Base-by-base conservation (phyloP, 2,888 invertebrate genomes). In the Drosophila pseudotakahashii region DNA sequence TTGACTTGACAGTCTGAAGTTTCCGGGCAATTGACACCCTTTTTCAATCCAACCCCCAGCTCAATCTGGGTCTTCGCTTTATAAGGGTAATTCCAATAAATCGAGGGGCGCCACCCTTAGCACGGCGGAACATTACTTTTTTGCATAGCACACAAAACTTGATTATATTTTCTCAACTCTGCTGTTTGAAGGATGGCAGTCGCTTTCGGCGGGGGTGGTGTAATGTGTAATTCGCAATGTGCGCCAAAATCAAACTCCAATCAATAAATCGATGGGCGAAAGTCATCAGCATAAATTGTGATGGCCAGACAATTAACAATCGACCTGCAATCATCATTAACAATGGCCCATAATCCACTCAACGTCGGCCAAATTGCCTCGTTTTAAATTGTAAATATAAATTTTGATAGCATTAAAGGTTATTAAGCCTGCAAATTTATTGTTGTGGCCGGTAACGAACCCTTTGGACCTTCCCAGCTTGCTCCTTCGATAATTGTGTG, bases 21-120 rank as follows among this genome's bases (percentile, higher is more conserved):
- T 88, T 82, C 69, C 75, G 76, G 74, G 80, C 88, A 84, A 88
- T 88, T 87, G 85, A 86, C 85, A 86, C 85, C 87, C 85, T 88
- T 77, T 86, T 81, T 36, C 75, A 74, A 76, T 64, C 19, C 19
- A 19, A 19, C 66, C 73, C 62, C 58, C 41, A 11, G 19, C 14
- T n/a, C 42, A 26, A 54, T 9, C 23, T 44, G 53, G 71, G 68
- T 60, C 50, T 71, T 61, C 42, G 64, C 66, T 75, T 70, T 75
- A 80, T 75, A 77, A 84, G 88, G 87, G 85, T 84, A 87, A 88
- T 86, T 88, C 77, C 84, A 76, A 88, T 86, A 86, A 88, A 86
- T 86, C 74, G 71, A 41, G 53, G 58, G 58, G 44, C 51, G 48
- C 50, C 54, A 50, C 13, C 57, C 36, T 44, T 61, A 34, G 39